A percentile compares a stretch with the other conserved stretches of the same genome.
Conservation (phyloP, 2,113 vertebrate species). For the Tautogolabrus adspersus region DNA sequence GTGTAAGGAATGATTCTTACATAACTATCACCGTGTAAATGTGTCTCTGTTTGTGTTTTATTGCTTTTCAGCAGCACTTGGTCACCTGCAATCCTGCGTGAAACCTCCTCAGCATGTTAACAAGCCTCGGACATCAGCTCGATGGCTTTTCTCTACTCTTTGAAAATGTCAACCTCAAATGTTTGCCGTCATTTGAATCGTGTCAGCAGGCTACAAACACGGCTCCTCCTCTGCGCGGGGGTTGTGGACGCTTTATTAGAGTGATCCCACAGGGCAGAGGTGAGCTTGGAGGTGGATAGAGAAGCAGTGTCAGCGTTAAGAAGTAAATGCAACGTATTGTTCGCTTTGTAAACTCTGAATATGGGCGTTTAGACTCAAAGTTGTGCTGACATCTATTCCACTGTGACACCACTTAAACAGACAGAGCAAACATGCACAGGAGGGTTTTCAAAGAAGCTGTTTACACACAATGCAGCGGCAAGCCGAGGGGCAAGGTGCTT, state of each 20-base stretch:
- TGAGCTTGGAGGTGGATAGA: slow-evolving; percentile 38
- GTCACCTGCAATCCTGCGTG: too few species aligned
- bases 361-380: slow-evolving; percentile 47
- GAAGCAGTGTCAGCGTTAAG: slow-evolving; percentile 56
- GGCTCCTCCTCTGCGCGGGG: background rate
- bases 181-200: background rate
- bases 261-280: slow-evolving; percentile 57
- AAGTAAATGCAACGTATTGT: slow-evolving; percentile 12
- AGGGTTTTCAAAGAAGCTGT: slow-evolving; percentile 56
- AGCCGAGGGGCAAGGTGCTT: slow-evolving; percentile 44
- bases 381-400: slow-evolving; percentile 22
- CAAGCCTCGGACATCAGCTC: background rate
- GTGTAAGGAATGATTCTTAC: background rate
- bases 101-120: too few species aligned
- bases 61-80: too few species aligned
- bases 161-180: background rate
- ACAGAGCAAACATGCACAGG: slow-evolving; percentile 36
- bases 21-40: background rate
- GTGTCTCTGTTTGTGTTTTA: background rate
- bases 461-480: slow-evolving; percentile 47
- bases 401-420: slow-evolving; percentile 44
- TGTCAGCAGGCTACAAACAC: slow-evolving; percentile 16
- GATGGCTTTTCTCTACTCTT: slow-evolving; percentile 15
- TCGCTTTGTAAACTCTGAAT: slow-evolving; percentile 36
- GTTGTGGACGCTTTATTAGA: slow-evolving; percentile 31